Base-by-base conservation (phyloP, 2,797 vertebrate genomes). In the Margarornis squamiger region DNA sequence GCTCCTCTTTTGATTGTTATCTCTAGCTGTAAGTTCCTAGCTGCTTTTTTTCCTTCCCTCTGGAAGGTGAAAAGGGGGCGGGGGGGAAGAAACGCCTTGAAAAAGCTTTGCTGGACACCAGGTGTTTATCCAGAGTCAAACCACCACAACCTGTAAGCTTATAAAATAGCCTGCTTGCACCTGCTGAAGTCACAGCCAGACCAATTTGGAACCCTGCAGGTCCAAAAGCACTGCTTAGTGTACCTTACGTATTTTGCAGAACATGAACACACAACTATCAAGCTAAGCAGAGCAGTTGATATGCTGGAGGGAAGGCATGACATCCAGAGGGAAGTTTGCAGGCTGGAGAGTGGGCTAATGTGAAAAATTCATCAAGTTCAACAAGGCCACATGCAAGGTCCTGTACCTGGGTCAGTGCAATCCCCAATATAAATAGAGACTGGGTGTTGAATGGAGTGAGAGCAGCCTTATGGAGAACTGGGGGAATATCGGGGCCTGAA, bases 331-430 rank as follows among this genome's bases (percentile, higher is more conserved):
- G 63, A 61, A 39, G 20, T 46, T 46, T 19, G 26, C 13, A 34
- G 32, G 27, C 23, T 89, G 43, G 21, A 89, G 52, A 63, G 41
- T 30, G 39, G 23, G 9, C 5, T 13, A 0, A 18, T 6, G 2
- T 51, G 49, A 74, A 87, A 76, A 78, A 9, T 2, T 74, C 32
- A 22, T 4, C 7, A 21, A 36, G 27, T 24, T 71, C 43, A 62
- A 10, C 10, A 71, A 78, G 14, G 36, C 12, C 41, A 59, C 77
- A 9, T 6, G 3, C 13, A 43, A 58, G 8, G 10, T 55, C 48
- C 30, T 43, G 17, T 5, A 10, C 1, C 7, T 46, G 27, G 6
- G 2, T 34, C 0, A 0, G 4, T 38, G 6, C 9, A 48, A 8
- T 55, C 41, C 24, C 49, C 1, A 5, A 6, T 27, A 9, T n/a